Evolutionary conservation across 2,797 vertebrate genomes (phyloP).

Genomic region (Australoheros facetus): DNA sequence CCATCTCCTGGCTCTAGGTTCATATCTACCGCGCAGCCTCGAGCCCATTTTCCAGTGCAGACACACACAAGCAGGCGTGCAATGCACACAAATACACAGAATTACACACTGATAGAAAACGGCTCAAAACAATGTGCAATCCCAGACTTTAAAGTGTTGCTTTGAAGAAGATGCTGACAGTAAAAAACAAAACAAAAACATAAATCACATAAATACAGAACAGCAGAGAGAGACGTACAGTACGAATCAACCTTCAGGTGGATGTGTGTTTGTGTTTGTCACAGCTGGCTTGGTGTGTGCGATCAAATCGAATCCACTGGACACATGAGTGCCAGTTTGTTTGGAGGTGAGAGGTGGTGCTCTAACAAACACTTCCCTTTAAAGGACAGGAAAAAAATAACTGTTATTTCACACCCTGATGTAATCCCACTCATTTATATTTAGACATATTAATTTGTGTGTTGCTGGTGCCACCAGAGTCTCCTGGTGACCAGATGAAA

Average conservation of each 20-base stretch:
- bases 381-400: slow-evolving; percentile 29
- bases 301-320: slow-evolving; percentile 16
- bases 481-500: slow-evolving; percentile 14
- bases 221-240: slow-evolving; percentile 1
- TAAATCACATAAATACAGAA: slow-evolving; percentile 28
- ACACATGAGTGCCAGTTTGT: slow-evolving; percentile 1
- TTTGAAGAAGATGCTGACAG: background rate
- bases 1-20: background rate
- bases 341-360: slow-evolving; percentile 25
- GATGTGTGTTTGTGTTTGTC: slow-evolving; percentile 27
- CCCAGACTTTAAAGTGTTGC: background rate
- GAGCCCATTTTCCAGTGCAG: background rate
- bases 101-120: slow-evolving; percentile 18
- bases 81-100: slow-evolving; percentile 3
- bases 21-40: background rate
- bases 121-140: slow-evolving; percentile 21
- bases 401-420: slow-evolving; percentile 4
- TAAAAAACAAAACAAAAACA: background rate
- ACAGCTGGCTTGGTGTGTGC: slow-evolving; percentile 38
- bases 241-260: slow-evolving; percentile 31
- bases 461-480: slow-evolving; percentile 2
- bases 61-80: slow-evolving; percentile 15
- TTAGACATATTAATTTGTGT: slow-evolving; percentile 23
- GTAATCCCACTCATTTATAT: slow-evolving; percentile 25
- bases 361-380: slow-evolving; percentile 27